Percentiles rank a stretch among this genome's conserved stretches.
phyloP scores from a whole-genome alignment of 1,140 invertebrate species.

The Drosophila dunni region DNA sequence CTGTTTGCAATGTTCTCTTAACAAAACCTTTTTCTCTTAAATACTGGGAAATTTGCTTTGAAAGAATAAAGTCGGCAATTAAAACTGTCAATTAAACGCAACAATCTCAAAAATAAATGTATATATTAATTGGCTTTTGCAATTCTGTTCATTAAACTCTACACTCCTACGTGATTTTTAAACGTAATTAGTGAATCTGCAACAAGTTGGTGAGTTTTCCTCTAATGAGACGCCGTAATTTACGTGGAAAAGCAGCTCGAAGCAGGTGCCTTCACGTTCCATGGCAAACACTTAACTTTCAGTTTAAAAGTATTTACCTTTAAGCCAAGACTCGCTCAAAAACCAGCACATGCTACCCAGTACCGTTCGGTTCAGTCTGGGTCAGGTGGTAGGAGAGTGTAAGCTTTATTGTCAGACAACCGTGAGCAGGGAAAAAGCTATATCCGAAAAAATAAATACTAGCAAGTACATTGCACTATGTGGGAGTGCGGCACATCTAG shows the following conservation, averaged over 20 bases:
- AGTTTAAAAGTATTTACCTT: constrained; percentile 14
- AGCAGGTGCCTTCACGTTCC: constrained; percentile 12
- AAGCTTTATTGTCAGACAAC: constrained; percentile 3
- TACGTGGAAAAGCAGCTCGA: too few relatives aligned
- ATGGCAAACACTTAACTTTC: constrained; percentile 9
- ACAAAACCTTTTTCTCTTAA: constrained; percentile 42
- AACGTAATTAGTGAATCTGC: constrained; percentile 25
- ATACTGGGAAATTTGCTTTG: constrained; percentile 31
- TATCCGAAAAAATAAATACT: constrained; percentile 17
- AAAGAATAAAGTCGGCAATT: background rate
- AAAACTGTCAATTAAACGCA: background rate
- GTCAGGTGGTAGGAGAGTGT: constrained; percentile 12
- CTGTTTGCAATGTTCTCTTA: background rate
- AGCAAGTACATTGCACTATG: background rate
- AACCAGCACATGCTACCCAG: constrained; percentile 5
- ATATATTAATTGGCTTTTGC: constrained; percentile 13
- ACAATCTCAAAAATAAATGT: background rate
- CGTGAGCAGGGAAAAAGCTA: constrained; percentile 2
- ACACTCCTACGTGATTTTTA: constrained; percentile 25
- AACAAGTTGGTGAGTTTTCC: constrained; percentile 29
- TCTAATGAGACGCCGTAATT: constrained; percentile 1
- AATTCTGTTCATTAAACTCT: constrained; percentile 7
- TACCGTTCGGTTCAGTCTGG: background rate
- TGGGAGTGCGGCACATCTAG: background rate
- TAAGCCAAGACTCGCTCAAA: constrained; percentile 6